Conservation (phyloP, 1,140 invertebrate genomes). For the Venturia canescens region DNA sequence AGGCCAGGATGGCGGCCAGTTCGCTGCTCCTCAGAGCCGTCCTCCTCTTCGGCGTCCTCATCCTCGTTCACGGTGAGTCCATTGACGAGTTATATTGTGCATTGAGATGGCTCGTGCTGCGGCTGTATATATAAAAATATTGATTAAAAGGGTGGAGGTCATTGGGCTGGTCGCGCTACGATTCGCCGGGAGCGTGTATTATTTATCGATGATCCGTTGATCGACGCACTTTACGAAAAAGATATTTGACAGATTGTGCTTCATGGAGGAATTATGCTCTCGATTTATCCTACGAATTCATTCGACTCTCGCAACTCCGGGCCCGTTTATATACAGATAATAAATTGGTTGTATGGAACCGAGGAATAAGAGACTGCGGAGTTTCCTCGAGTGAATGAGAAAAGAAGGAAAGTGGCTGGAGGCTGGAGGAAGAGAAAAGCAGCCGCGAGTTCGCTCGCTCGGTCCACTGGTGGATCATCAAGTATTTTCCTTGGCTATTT, state of each 20-base stretch:
- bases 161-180: no score
- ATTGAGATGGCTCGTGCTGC: no score
- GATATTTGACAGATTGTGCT: slow-evolving; percentile 4
- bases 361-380: not conserved
- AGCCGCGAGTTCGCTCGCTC: not conserved
- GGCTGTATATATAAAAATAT: no score
- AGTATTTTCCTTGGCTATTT: slow-evolving; percentile 18
- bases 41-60: slow-evolving; percentile 73
- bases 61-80: slow-evolving; percentile 74
- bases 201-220: no score
- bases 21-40: slow-evolving; percentile 71
- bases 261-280: not conserved
- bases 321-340: not conserved
- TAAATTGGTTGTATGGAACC: not conserved
- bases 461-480: slow-evolving; percentile 15
- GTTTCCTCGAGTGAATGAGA: not conserved
- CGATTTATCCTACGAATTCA: not conserved
- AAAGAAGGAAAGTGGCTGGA: not conserved
- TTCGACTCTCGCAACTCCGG: not conserved
- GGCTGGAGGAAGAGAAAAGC: not conserved
- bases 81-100: not conserved
- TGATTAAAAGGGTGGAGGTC: no score
- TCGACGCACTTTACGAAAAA: not conserved
- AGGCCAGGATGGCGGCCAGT: slow-evolving; percentile 75
- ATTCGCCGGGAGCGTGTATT: no score